Percentiles rank a stretch among this genome's conserved stretches.
Evolutionary conservation across 2,888 invertebrate genomes (phyloP).

Genomic region (Steinernema scapterisci): DNA sequence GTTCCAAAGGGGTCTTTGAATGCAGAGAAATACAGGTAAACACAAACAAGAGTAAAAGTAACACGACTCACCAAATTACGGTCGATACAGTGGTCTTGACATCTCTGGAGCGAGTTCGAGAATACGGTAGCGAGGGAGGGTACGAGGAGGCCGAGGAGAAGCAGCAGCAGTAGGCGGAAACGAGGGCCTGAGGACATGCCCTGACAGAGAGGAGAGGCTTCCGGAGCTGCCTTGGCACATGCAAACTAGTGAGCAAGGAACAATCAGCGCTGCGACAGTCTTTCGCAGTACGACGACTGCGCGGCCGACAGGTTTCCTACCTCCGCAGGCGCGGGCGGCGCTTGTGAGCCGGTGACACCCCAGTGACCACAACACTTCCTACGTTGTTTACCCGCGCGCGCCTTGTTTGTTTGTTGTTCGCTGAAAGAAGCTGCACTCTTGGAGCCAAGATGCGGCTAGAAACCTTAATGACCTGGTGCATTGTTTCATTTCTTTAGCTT

Average conservation of each 20-base stretch:
- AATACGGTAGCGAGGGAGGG: conserved; percentile 49
- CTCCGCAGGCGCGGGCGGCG: conserved; percentile 2
- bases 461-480: no score
- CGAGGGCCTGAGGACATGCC: neutral
- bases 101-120: conserved; percentile 54
- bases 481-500: no score
- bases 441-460: no score
- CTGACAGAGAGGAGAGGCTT: neutral
- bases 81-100: conserved; percentile 59
- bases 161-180: neutral
- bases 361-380: conserved; percentile 9
- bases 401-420: neutral
- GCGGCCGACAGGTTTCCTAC: conserved; percentile 16
- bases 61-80: conserved; percentile 53
- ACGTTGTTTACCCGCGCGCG: conserved; percentile 18
- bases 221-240: conserved; percentile 29
- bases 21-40: no score
- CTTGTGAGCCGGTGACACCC: neutral
- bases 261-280: conserved; percentile 10
- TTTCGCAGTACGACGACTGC: conserved; percentile 10
- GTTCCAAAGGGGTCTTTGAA: no score
- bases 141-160: neutral
- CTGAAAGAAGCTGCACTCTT: neutral
- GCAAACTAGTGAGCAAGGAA: conserved; percentile 16
- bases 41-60: neutral